A percentile compares a stretch with the other conserved stretches of the same genome.
These are phyloP conservation scores for Neoaliturus tenellus DNA, from an alignment of 2,888 invertebrate genomes.

Conservation along the genomic window DNA sequence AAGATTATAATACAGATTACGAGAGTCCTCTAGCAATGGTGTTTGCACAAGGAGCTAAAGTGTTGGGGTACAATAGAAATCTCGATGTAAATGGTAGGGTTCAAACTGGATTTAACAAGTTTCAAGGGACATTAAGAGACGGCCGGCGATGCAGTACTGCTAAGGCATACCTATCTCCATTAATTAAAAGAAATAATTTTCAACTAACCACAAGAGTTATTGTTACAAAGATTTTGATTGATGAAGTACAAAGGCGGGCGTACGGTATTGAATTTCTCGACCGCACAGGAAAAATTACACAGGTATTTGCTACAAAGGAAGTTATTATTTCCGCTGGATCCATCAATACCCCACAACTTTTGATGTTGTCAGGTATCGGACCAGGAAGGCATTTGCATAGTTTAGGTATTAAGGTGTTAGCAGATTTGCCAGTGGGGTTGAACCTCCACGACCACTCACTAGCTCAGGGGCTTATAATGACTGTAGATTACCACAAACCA, in stretches of 20 bases:
- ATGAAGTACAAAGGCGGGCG: constrained; percentile 73
- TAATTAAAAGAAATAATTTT: constrained; percentile 72
- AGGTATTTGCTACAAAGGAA: constrained; percentile 78
- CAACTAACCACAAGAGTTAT: constrained; percentile 76
- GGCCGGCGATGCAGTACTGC: constrained; percentile 63
- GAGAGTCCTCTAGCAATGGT: constrained; percentile 61
- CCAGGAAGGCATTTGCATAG: constrained; percentile 74
- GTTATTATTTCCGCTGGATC: constrained; percentile 86
- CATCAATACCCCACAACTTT: constrained; percentile 80
- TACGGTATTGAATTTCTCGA: constrained; percentile 76
- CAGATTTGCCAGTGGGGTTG: constrained; percentile 77
- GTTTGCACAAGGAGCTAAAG: constrained; percentile 61
- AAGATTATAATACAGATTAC: constrained; percentile 74
- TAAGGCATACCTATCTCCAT: constrained; percentile 63
- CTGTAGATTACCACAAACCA: constrained; percentile 43
- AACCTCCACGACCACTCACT: constrained; percentile 73
- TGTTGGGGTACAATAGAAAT: constrained; percentile 67
- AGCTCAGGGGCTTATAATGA: constrained; percentile 43
- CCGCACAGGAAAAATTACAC: constrained; percentile 72
- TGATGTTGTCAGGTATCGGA: constrained; percentile 5
- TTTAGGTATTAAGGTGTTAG: constrained; percentile 75
- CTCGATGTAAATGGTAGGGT: constrained; percentile 61
- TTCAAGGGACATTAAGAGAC: constrained; percentile 59
- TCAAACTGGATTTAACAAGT: constrained; percentile 58
- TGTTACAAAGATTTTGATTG: constrained; percentile 76